These are phyloP conservation scores for Ceriagrion tenellum DNA, from an alignment of 2,888 invertebrate species.

Conservation along the genomic window DNA sequence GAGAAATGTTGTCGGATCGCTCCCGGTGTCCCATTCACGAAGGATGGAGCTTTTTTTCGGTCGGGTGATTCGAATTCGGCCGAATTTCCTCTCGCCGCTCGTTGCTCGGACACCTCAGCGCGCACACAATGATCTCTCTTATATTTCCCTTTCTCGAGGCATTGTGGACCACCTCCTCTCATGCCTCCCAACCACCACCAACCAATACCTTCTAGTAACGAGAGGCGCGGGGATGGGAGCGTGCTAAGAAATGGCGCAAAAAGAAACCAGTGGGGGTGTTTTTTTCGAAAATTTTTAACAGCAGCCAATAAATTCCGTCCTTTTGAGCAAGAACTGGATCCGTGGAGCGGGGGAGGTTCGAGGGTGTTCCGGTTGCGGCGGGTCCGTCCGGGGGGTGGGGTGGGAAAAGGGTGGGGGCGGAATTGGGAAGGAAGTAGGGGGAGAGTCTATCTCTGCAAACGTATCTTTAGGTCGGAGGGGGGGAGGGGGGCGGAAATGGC, in stretches of 20 bases:
- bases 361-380: not conserved
- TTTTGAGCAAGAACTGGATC: constrained; percentile 43
- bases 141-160: not conserved
- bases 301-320: constrained; percentile 45
- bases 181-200: no score
- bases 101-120: not conserved
- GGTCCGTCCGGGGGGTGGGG: not conserved
- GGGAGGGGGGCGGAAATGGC: not conserved
- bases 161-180: not conserved
- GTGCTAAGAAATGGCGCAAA: not conserved
- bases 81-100: not conserved
- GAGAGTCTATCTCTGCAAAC: not conserved
- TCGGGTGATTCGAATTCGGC: not conserved
- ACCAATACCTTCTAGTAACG: not conserved
- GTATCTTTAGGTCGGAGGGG: not conserved
- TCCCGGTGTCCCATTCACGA: not conserved
- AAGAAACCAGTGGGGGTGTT: not conserved
- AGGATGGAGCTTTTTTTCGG: not conserved
- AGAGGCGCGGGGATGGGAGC: not conserved
- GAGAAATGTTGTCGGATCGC: not conserved
- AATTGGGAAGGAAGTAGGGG: not conserved
- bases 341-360: not conserved
- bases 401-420: not conserved
- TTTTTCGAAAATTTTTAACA: not conserved
- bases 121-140: not conserved